Evolutionary conservation across 1,140 invertebrate species (phyloP), one percentile per base, ranked within the genome.

Genomic region (Papilio helenus): DNA sequence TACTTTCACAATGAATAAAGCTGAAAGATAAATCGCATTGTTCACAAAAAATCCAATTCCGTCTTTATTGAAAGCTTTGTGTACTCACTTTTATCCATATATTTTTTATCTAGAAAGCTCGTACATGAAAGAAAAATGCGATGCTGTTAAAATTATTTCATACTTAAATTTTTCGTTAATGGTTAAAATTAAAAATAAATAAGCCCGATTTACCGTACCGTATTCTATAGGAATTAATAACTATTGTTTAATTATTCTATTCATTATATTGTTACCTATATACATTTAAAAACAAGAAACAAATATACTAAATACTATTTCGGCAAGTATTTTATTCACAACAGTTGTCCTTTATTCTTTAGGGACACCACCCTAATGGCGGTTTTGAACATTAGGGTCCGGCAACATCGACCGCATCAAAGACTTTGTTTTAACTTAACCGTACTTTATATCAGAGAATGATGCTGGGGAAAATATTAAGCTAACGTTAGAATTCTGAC

Each of bases 1-100:
- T 68, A 68, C 61, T 68, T 68, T 68, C 23, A 68, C 61, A 68
- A 68, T 68, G 61, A 68, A 68, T 68, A 68, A 68, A 68, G 61
- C 26, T 68, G 14, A 68, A 68, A 68, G 61, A 68, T 68, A 68
- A 29, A 68, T 68, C 61, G 23, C 26, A 68, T 68, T 68, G 61
- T 68, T 68, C 61, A 29, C 61, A 65, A 61, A 61, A 61, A 65
- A 65, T 29, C 23, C 61, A 65, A 65, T 65, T 65, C 61, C 61
- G 61, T 65, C 61, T 65, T 65, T 65, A 65, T 65, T 65, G 61
- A 65, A 65, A 65, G 26, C 12, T 20, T 61, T 26, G 23, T 58
- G 9, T 61, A 61, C 58, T 61, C 9, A 61, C 26, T 65, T 34
- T 65, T 65, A 65, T 29, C 61, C 26, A 65, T 65, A 29, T 65